Conservation (phyloP, 1,140 invertebrate genomes). For the Coelopa frigida region DNA sequence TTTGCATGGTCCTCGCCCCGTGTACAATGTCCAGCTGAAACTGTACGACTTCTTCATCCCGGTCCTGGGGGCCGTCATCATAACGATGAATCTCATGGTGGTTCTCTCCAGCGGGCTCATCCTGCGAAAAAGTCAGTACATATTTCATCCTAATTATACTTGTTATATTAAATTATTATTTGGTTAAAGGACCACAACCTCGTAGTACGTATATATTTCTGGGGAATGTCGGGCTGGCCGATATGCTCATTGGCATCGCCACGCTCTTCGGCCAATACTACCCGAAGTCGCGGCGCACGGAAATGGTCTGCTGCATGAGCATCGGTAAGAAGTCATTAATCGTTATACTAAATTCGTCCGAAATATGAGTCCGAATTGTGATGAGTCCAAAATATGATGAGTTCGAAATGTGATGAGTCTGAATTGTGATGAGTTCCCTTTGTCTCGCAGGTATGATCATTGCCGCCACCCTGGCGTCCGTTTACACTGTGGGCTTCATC, state of each 20-base stretch:
- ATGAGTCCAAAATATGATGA: no score
- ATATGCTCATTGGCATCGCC: slow-evolving; percentile 49
- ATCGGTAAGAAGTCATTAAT: slow-evolving; percentile 36
- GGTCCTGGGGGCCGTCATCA: slow-evolving; percentile 47
- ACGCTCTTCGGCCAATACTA: slow-evolving; percentile 48
- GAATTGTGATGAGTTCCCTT: not conserved
- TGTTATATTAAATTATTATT: slow-evolving; percentile 3
- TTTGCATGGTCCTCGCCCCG: not conserved
- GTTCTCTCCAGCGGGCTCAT: slow-evolving; percentile 52
- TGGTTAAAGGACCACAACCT: slow-evolving; percentile 48
- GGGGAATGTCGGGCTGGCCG: slow-evolving; percentile 53
- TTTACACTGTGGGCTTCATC: slow-evolving; percentile 53
- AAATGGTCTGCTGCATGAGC: slow-evolving; percentile 32
- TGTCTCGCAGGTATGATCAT: slow-evolving; percentile 48
- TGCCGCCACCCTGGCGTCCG: slow-evolving; percentile 51
- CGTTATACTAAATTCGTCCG: no score
- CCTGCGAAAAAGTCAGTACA: slow-evolving; percentile 48
- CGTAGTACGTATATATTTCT: slow-evolving; percentile 52
- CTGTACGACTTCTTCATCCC: slow-evolving; percentile 40
- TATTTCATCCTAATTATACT: not conserved
- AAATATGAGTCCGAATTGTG: no score
- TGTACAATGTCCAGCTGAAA: slow-evolving; percentile 16
- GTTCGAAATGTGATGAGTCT: not conserved
- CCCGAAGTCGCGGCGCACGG: slow-evolving; percentile 34
- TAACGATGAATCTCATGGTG: slow-evolving; percentile 50